A percentile compares a stretch with the other conserved stretches of the same genome.
These are phyloP conservation scores for Callocephalon fimbriatum DNA, from an alignment of 2,113 vertebrate genomes.

Conservation along the genomic window DNA sequence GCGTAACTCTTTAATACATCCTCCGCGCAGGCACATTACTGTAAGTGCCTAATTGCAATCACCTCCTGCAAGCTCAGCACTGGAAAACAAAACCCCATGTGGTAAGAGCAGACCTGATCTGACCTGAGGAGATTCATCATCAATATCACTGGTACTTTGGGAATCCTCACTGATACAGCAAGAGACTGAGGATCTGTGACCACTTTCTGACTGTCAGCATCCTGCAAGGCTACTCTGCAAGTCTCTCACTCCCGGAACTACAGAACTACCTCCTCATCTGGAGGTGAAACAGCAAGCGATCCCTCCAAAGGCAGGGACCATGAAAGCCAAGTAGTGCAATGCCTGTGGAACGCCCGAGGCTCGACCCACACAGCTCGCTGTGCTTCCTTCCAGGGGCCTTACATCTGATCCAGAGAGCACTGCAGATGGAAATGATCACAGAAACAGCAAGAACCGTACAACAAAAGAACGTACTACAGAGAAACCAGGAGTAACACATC, in stretches of 20 bases:
- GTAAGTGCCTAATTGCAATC: neutral
- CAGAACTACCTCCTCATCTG: neutral
- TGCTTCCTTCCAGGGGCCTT: neutral
- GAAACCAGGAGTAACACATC: neutral
- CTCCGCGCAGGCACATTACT: rapidly evolving
- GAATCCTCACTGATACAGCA: neutral
- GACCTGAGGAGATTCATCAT: neutral
- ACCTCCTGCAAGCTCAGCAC: neutral
- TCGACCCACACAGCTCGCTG: neutral
- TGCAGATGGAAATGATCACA: neutral
- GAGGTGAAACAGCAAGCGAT: neutral
- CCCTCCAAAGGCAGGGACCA: neutral
- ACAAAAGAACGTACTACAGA: neutral
- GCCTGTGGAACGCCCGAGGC: neutral
- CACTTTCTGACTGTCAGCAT: neutral
- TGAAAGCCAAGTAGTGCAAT: neutral
- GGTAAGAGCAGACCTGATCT: neutral
- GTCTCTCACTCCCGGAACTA: neutral
- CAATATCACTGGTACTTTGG: neutral
- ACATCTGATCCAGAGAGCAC: neutral
- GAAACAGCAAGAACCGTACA: rapidly evolving
- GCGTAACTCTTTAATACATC: rapidly evolving
- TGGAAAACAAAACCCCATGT: neutral
- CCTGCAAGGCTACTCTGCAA: neutral
- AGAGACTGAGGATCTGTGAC: neutral